Conservation (phyloP, 1,140 invertebrate genomes). For the Meloidogyne exigua region DNA sequence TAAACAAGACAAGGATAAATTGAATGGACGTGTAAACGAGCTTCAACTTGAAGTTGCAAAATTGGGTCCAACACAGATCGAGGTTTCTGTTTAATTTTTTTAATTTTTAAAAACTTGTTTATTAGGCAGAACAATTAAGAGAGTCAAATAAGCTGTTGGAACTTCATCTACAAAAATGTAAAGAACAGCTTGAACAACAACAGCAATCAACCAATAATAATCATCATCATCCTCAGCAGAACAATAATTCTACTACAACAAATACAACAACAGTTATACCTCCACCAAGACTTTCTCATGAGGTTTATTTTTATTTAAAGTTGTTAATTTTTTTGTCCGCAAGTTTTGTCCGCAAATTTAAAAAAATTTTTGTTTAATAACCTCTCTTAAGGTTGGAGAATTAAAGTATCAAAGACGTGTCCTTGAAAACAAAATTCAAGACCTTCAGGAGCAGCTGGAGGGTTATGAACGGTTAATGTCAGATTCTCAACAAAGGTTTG, state of each 20-base stretch:
- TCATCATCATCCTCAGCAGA: neutral
- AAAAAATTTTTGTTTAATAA: neutral
- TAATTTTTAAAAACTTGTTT: neutral
- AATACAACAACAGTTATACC: neutral
- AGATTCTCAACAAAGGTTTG: conserved; percentile 10
- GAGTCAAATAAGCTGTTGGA: conserved; percentile 25
- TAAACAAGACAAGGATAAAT: conserved; percentile 7
- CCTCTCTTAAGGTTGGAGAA: neutral
- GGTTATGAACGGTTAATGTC: neutral
- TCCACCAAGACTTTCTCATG: conserved; percentile 12
- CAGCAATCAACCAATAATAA: neutral
- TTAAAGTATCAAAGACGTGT: conserved; percentile 32
- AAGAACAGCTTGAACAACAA: conserved; percentile 26
- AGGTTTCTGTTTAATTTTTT: conserved; percentile 6
- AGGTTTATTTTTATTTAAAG: conserved; percentile 6
- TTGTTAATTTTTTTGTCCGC: too few relatives aligned
- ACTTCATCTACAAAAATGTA: conserved; percentile 11
- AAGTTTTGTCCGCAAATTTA: too few relatives aligned
- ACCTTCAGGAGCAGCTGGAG: conserved; percentile 14
- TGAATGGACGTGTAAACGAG: neutral
- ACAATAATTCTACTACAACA: neutral
- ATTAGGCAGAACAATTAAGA: conserved; percentile 25
- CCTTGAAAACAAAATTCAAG: conserved; percentile 24
- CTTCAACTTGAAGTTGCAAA: neutral
- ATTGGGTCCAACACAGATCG: neutral